Evolutionary conservation across 2,113 vertebrate genomes (phyloP), one percentile per base, ranked within the genome.

Genomic region (Myiopsitta monachus): DNA sequence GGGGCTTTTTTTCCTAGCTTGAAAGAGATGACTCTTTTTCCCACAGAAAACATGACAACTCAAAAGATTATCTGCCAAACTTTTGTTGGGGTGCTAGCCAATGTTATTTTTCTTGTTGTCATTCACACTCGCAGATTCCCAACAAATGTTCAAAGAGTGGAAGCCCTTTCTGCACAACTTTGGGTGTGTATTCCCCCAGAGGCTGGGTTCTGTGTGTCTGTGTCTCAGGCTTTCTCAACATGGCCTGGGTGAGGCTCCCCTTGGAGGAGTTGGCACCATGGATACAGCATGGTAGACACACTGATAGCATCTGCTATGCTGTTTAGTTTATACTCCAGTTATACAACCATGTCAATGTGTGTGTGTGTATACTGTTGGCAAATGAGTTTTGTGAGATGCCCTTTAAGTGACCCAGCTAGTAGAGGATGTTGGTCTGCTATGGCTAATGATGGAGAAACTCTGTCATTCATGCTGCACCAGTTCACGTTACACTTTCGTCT

Each of bases 1-100:
- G 57, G 57, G 57, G 38, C 64, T 95, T 78, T 81, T 81, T 80
- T 55, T 73, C 33, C 47, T 15, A 14, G 59, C 30, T 88, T 75
- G 79, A 92, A 93, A 95, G 66, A 94, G 83, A 80, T 83, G 88
- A 95, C 51, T 90, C 46, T 90, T 85, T 72, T 93, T 84, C 57
- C 74, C 62, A 47, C 39, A 83, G 92, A 90, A 96, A 95, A 95
- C 55, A 93, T 92, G 90, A 94, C 88, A 93, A 93, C 88, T 96
- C 80, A 94, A 90, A 95, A 95, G 79, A 77, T 55, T 81, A 83
- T 88, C 64, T 95, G 93, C 82, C 77, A 94, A 76, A 44, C 55
- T 82, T 33, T 28, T 26, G 43, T 69, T 72, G 64, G 90, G 55
- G 55, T 47, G 51, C 62, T 78, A 83, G 93, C 90, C 94, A 94